Evolutionary conservation across 1,140 invertebrate species (phyloP), one percentile per base, ranked within the genome.

Genomic region (Pseudoatta argentina): DNA sequence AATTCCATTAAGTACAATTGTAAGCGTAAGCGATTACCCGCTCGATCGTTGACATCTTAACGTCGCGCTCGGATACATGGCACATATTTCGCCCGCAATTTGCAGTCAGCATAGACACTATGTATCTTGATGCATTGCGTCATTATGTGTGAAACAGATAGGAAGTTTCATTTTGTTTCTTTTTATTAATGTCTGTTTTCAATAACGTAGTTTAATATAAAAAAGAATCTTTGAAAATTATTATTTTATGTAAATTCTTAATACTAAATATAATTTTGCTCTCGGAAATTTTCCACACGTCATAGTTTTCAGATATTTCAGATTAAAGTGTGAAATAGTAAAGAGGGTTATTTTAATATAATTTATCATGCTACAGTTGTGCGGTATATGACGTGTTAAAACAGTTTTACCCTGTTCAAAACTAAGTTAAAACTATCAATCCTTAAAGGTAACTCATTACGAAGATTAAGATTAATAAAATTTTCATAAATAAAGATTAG

Each of bases 31-130:
- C 72, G 72, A 75, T 75, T 75, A 55, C 21, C 53, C 55, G 72
- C 72, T 59, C 53, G 72, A 75, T 75, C 30, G 72, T 75, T 75
- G 72, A 75, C 72, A 75, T 75, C 72, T 61, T 75, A 75, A 75
- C 55, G 55, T 75, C 55, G 55, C 34, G 72, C n/a, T 59, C 16
- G 24, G 39, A 69, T 59, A 18, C 30, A 30, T 75, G 34, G 34
- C 55, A 59, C 55, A 75, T 16, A 34, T 73, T 73, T 73, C n/a
- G 71, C 27, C 48, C 30, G 53, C 71, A 57, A 75, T 61, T 75
- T 10, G 53, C 30, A n/a, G 14, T 73, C 55, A 75, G 12, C 30
- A 59, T 2, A 24, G 30, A 14, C 21, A 6, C 34, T 21, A 69
- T 12, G 12, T 48, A 59, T 8, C 14, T 69, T 6, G 44, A 48